Conservation (phyloP, 2,797 vertebrate genomes). For the Taenioides sp. region DNA sequence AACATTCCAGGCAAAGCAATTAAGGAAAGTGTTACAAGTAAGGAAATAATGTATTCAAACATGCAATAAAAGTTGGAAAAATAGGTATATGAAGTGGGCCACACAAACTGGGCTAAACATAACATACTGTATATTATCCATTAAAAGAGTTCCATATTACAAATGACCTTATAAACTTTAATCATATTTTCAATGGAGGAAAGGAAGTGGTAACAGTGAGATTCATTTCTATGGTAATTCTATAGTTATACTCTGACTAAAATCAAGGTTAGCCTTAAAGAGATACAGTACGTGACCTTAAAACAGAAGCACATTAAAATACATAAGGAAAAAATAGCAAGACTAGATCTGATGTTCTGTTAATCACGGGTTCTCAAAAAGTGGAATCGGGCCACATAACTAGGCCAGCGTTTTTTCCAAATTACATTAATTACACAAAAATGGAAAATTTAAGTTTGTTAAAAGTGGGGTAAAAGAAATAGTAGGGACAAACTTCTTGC, state of each 20-base stretch:
- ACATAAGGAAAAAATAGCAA: not conserved
- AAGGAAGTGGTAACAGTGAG: not conserved
- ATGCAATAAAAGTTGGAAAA: not conserved
- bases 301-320: not conserved
- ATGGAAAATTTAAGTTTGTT: not conserved
- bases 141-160: not conserved
- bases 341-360: not conserved
- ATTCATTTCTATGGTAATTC: conserved; percentile 4
- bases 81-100: not conserved
- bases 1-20: too few relatives aligned
- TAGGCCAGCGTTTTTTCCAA: not conserved
- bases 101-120: not conserved
- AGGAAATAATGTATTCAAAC: not conserved
- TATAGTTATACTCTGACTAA: not conserved
- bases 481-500: not conserved
- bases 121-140: not conserved
- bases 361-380: not conserved
- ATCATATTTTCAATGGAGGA: not conserved
- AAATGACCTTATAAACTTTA: conserved; percentile 1
- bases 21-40: too few relatives aligned
- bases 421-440: not conserved
- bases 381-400: not conserved
- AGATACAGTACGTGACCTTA: conserved; percentile 3
- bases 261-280: conserved; percentile 7
- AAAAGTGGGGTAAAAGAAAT: not conserved